Percentiles rank a stretch among this genome's conserved stretches.
These are phyloP conservation scores for Anoplius nigerrimus DNA, from an alignment of 2,888 invertebrate species.

Conservation along the genomic window DNA sequence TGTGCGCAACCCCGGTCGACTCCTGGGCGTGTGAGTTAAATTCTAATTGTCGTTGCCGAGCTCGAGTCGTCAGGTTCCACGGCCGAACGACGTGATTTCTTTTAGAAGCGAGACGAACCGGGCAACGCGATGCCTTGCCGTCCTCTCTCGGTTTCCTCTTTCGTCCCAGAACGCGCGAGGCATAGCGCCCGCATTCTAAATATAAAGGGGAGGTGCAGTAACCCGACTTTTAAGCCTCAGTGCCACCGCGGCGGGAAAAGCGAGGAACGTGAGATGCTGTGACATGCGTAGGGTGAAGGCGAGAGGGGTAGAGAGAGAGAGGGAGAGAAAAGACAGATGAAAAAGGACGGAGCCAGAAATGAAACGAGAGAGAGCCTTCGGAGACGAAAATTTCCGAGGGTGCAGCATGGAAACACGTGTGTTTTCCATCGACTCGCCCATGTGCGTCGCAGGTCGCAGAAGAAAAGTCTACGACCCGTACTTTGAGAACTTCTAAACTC, in stretches of 20 bases:
- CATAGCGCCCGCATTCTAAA: slow-evolving; percentile 43
- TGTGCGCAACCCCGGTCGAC: too few species aligned
- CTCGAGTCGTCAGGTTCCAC: neutral
- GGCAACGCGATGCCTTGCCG: neutral
- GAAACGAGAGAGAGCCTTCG: neutral
- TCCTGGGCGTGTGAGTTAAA: too few species aligned
- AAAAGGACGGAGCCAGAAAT: slow-evolving; percentile 18
- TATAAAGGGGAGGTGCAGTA: slow-evolving; percentile 35
- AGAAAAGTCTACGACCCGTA: too few species aligned
- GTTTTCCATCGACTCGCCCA: neutral
- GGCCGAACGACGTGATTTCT: slow-evolving; percentile 1
- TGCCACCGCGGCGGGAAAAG: slow-evolving; percentile 27
- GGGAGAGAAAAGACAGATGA: slow-evolving; percentile 22
- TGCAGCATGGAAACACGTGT: slow-evolving; percentile 20
- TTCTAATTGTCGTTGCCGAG: neutral
- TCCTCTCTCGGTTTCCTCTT: slow-evolving; percentile 1
- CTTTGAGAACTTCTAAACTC: too few species aligned
- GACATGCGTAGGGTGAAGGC: too few species aligned
- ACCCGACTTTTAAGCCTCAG: slow-evolving; percentile 32
- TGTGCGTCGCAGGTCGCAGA: neutral
- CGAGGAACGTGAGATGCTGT: neutral
- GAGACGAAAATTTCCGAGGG: slow-evolving; percentile 34
- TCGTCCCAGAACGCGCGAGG: neutral
- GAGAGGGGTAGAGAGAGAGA: slow-evolving; percentile 14
- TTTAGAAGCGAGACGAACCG: neutral